Conservation (phyloP, 2,888 invertebrate genomes). For the Pristionchus arcanus region DNA sequence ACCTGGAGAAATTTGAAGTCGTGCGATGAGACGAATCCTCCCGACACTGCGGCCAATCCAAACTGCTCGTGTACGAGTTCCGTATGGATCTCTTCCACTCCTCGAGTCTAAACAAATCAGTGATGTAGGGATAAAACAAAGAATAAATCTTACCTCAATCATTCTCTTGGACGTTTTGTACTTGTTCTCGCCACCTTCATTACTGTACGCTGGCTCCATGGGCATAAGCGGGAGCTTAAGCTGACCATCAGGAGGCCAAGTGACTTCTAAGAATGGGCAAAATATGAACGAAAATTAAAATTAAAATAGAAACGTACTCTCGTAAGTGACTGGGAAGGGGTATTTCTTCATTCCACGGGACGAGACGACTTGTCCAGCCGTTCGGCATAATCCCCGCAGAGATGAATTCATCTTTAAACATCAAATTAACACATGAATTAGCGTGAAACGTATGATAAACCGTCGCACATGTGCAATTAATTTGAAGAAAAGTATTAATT, state of each 20-base stretch:
- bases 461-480: neutral
- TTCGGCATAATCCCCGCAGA: conserved; percentile 50
- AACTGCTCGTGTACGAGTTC: conserved; percentile 91
- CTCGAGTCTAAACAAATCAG: conserved; percentile 69
- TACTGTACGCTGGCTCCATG: conserved; percentile 74
- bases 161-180: conserved; percentile 74
- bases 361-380: conserved; percentile 12
- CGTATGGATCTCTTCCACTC: conserved; percentile 85
- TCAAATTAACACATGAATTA: neutral
- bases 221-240: conserved; percentile 75
- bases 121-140: neutral
- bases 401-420: conserved; percentile 45
- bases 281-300: neutral
- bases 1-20: conserved; percentile 73
- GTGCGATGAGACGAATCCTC: conserved; percentile 73
- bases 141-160: conserved; percentile 62
- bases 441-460: neutral
- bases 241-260: conserved; percentile 76
- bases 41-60: conserved; percentile 89
- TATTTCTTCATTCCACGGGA: conserved; percentile 68
- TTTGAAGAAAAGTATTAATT: neutral
- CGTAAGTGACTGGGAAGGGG: conserved; percentile 76
- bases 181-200: conserved; percentile 74
- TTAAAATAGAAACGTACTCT: conserved; percentile 67
- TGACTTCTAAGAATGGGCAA: conserved; percentile 69